A percentile compares a stretch with the other conserved stretches of the same genome.
Conservation (phyloP, 2,888 invertebrate species). For the Coelogynopora nodosa region DNA sequence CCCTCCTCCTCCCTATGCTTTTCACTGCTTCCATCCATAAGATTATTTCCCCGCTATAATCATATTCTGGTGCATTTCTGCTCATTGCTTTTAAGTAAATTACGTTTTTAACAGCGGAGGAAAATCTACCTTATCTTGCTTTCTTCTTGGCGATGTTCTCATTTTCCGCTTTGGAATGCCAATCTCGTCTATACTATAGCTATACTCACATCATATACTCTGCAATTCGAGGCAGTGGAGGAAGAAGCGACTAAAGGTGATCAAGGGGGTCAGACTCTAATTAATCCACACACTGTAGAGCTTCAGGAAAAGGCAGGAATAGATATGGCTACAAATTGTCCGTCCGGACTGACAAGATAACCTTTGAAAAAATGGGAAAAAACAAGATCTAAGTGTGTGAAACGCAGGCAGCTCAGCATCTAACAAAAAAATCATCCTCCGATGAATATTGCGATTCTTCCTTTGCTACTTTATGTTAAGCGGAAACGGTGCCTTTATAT, state of each 20-base stretch:
- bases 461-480: not conserved
- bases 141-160: not conserved
- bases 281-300: not conserved
- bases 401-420: too few relatives aligned
- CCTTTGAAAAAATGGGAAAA: not conserved
- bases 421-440: too few relatives aligned
- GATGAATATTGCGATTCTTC: not conserved
- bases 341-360: not conserved
- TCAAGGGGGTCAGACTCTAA: constrained; percentile 3
- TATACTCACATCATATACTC: too few relatives aligned
- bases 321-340: not conserved
- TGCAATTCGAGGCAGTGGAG: not conserved
- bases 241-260: not conserved
- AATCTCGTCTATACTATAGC: not conserved
- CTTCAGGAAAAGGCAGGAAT: not conserved
- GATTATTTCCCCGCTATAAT: not conserved
- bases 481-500: not conserved
- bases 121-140: not conserved
- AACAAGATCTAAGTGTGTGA: not conserved
- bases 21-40: not conserved
- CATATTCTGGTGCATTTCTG: not conserved
- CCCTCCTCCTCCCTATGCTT: not conserved
- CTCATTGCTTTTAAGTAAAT: constrained; percentile 23
- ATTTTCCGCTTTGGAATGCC: not conserved
- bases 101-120: not conserved